Evolutionary conservation across 2,888 invertebrate genomes (phyloP).

Genomic region (Apotomis turbidana): DNA sequence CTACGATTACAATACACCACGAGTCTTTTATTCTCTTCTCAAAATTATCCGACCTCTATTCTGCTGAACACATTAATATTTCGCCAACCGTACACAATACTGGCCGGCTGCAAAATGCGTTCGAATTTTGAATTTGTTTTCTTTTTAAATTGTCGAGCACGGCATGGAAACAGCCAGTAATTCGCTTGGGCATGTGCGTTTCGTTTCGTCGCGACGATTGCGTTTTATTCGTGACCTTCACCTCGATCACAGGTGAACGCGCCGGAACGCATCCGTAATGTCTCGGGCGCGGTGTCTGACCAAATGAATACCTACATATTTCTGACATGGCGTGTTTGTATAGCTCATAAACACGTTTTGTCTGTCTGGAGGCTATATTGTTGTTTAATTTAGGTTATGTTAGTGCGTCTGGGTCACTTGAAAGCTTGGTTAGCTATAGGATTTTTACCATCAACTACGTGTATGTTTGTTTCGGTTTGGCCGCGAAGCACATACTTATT

Average conservation of each 20-base stretch:
- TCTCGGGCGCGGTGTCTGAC: constrained; percentile 43
- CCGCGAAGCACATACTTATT: no score
- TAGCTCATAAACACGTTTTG: constrained; percentile 27
- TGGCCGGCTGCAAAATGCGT: not conserved
- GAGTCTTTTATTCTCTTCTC: no score
- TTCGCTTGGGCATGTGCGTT: constrained; percentile 7
- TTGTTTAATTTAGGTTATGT: constrained; percentile 17
- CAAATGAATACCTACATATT: constrained; percentile 17
- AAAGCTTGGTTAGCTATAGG: not conserved
- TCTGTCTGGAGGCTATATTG: constrained; percentile 27
- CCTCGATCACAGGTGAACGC: constrained; percentile 77
- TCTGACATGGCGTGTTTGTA: constrained; percentile 12
- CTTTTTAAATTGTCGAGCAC: not conserved
- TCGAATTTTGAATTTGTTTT: not conserved
- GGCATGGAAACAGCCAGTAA: not conserved
- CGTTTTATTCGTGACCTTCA: constrained; percentile 74
- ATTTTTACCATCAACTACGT: no score
- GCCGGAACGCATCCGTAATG: constrained; percentile 58
- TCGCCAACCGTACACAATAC: not conserved
- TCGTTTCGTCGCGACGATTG: constrained; percentile 41
- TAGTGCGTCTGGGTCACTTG: not conserved
- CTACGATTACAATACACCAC: no score
- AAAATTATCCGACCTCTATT: not conserved
- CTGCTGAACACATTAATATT: not conserved
- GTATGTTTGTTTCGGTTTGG: no score